A percentile compares a stretch with the other conserved stretches of the same genome.
These are phyloP conservation scores for Watersipora subatra DNA, from an alignment of 1,140 invertebrate genomes.

Conservation along the genomic window DNA sequence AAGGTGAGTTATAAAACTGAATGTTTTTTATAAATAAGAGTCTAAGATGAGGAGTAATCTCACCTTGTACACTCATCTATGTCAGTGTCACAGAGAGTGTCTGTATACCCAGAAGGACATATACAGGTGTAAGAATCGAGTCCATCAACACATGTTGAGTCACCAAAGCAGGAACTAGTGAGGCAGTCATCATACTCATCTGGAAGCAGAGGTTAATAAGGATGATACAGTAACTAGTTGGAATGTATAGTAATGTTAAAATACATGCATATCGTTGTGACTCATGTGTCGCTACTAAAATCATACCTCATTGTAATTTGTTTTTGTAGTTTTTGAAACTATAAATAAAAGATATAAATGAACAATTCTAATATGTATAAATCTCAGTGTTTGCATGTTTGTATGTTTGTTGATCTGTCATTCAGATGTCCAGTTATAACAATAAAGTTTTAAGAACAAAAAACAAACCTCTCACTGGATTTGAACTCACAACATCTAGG, in stretches of 20 bases:
- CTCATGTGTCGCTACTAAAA: too few species aligned
- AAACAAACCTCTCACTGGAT: too few species aligned
- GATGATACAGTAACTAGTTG: not conserved
- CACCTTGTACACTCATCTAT: slow-evolving; percentile 1
- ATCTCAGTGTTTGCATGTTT: too few species aligned
- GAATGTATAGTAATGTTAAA: not conserved
- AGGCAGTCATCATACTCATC: slow-evolving; percentile 50
- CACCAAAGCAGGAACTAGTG: slow-evolving; percentile 76
- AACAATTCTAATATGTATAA: too few species aligned
- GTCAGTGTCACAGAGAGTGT: slow-evolving; percentile 5
- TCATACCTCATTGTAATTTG: not conserved
- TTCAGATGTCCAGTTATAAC: too few species aligned
- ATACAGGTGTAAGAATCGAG: slow-evolving; percentile 11
- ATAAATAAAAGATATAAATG: not conserved
- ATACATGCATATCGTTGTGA: slow-evolving; percentile 8
- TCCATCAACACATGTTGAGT: slow-evolving; percentile 55
- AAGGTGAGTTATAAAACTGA: too few species aligned
- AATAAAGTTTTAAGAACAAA: too few species aligned
- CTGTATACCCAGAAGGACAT: slow-evolving; percentile 9
- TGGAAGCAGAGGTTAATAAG: not conserved
- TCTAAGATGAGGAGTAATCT: not conserved
- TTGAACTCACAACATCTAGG: too few species aligned
- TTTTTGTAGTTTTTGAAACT: not conserved
- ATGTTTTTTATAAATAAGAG: too few species aligned
- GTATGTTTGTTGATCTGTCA: too few species aligned